These are phyloP conservation scores for Sapajus apella DNA, from an alignment of 2,113 vertebrate genomes.

Conservation along the genomic window DNA sequence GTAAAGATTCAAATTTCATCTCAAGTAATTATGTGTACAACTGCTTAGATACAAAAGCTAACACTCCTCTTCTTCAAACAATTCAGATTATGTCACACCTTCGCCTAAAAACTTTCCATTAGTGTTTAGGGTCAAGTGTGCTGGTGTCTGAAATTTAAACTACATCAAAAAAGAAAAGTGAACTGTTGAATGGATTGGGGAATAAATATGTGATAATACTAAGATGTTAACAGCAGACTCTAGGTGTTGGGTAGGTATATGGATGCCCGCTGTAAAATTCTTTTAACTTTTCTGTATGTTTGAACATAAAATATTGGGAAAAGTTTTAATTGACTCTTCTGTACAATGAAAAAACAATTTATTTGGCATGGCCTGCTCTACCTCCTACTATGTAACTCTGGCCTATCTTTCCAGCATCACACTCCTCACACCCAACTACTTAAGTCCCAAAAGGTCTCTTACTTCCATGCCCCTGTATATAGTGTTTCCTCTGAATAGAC, in stretches of 20 bases:
- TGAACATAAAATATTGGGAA: neutral
- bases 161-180: constrained; percentile 6
- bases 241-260: neutral
- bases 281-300: neutral
- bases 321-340: neutral
- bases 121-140: neutral
- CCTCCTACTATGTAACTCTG: neutral
- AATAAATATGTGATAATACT: neutral
- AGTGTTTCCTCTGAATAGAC: neutral
- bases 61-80: neutral
- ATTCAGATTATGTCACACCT: neutral
- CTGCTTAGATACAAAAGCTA: neutral
- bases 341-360: neutral
- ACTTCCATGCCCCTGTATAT: neutral
- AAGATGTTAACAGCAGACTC: constrained; percentile 1
- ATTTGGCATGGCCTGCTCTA: neutral
- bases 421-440: neutral
- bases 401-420: neutral
- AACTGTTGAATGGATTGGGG: neutral
- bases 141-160: constrained; percentile 18
- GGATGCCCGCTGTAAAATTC: neutral
- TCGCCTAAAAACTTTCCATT: neutral
- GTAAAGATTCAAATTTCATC: constrained; percentile 5
- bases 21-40: neutral
- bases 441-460: neutral